Percentiles rank a stretch among this genome's conserved stretches.
Evolutionary conservation across 2,888 invertebrate genomes (phyloP).

Genomic region (Proisotoma minuta): DNA sequence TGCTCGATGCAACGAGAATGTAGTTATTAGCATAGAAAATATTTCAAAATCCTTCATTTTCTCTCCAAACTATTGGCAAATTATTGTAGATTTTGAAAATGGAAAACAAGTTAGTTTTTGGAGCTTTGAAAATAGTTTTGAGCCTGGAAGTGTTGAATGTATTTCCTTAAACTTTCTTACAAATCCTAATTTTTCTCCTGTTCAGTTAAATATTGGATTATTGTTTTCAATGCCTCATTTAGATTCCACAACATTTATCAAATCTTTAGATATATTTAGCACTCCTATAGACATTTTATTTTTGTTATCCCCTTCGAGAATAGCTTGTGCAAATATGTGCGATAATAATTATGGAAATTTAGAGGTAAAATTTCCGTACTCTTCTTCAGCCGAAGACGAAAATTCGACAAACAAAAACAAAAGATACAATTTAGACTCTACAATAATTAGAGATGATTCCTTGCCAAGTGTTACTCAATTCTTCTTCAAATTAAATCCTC

Average conservation of each 20-base stretch:
- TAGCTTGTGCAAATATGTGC: not conserved
- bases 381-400: not conserved
- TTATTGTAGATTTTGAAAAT: conserved; percentile 20
- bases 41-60: conserved; percentile 27
- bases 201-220: conserved; percentile 16
- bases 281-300: conserved; percentile 25
- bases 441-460: no score
- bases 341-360: not conserved
- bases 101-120: conserved; percentile 20
- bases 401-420: not conserved
- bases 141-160: conserved; percentile 22
- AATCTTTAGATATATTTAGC: conserved; percentile 12
- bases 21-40: conserved; percentile 24
- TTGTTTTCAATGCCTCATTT: conserved; percentile 24
- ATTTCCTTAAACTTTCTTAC: conserved; percentile 21
- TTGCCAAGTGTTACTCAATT: conserved; percentile 30
- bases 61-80: conserved; percentile 25
- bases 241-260: conserved; percentile 19
- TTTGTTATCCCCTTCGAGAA: conserved; percentile 23
- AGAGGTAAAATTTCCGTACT: not conserved
- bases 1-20: conserved; percentile 12
- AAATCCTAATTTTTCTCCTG: conserved; percentile 4
- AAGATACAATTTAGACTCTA: no score
- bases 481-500: conserved; percentile 20
- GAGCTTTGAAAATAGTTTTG: conserved; percentile 25